Evolutionary conservation across 2,113 vertebrate genomes (phyloP), one percentile per base, ranked within the genome.

Genomic region (Rhipidura dahli): DNA sequence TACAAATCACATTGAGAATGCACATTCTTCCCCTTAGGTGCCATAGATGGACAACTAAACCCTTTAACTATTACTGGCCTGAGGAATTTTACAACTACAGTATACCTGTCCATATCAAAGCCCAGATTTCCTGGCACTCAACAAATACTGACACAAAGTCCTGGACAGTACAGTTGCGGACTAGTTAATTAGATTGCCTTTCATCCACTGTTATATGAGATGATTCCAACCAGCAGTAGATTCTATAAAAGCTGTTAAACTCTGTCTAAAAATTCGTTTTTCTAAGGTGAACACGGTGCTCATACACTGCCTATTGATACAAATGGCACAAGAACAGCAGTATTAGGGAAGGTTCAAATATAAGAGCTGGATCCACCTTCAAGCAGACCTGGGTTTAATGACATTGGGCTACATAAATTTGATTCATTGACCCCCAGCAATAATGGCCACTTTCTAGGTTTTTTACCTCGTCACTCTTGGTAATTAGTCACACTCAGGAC

Each of bases 281-380:
- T 53, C 42, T 30, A 1, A 28, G 16, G 7, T 71, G 56, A 71
- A 60, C 28, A 61, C 11, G 0, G 3, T 49, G 57, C 10, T 42
- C 0, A 0, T 63, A 39, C 13, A 28, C 35, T 42, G 26, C 13
- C 8, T 83, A 16, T 28, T 73, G 64, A n/a, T n/a, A 42, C 8
- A 78, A 75, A 45, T 51, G 26, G 23, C 7, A 60, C 45, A 63
- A 37, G 10, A 76, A 31, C 33, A 80, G 40, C 9, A 64, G 1
- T 18, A 9, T 50, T 71, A 83, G 26, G 65, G 27, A 77, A 84
- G 8, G 20, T 44, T 64, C 27, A 47, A 37, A 45, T 53, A 13
- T 4, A 75, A 60, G 17, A 89, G 39, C 13, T 90, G 6, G 2
- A 75, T 63, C 59, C 6, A 31, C 22, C 33, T 80, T 28, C 50